These are phyloP conservation scores for Chrysodeixis includens DNA, from an alignment of 2,888 invertebrate species.

Conservation along the genomic window DNA sequence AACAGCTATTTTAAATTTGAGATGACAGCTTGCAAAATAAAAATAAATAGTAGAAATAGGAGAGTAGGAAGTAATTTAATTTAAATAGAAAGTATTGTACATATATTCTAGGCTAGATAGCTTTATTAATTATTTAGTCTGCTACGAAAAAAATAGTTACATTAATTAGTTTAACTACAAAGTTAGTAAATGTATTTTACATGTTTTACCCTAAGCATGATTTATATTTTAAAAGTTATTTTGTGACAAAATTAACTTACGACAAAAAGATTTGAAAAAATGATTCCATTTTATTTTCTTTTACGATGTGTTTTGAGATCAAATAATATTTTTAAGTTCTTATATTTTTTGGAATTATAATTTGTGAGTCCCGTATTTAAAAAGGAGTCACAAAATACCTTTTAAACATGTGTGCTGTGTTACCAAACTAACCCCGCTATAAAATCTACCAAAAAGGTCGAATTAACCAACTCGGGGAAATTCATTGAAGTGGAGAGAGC, in stretches of 20 bases:
- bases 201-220: conserved; percentile 50
- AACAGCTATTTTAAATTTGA: neutral
- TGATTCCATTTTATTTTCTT: too few relatives aligned
- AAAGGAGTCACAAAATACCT: conserved; percentile 48
- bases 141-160: neutral
- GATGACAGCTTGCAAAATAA: neutral
- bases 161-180: neutral
- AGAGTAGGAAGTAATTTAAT: neutral
- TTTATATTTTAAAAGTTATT: conserved; percentile 53
- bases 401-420: conserved; percentile 70
- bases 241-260: conserved; percentile 23
- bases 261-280: neutral
- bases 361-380: too few relatives aligned
- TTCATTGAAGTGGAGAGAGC: conserved; percentile 86
- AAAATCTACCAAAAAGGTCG: conserved; percentile 81
- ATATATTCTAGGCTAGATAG: neutral
- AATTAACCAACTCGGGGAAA: conserved; percentile 86
- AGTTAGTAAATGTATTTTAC: conserved; percentile 11
- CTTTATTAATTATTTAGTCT: neutral
- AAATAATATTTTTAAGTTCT: too few relatives aligned
- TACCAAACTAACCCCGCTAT: conserved; percentile 79
- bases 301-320: too few relatives aligned
- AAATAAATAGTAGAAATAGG: conserved; percentile 1
- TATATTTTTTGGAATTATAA: too few relatives aligned
- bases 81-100: neutral